Evolutionary conservation across 2,888 invertebrate genomes (phyloP).

Genomic region (Cephalotes varians): DNA sequence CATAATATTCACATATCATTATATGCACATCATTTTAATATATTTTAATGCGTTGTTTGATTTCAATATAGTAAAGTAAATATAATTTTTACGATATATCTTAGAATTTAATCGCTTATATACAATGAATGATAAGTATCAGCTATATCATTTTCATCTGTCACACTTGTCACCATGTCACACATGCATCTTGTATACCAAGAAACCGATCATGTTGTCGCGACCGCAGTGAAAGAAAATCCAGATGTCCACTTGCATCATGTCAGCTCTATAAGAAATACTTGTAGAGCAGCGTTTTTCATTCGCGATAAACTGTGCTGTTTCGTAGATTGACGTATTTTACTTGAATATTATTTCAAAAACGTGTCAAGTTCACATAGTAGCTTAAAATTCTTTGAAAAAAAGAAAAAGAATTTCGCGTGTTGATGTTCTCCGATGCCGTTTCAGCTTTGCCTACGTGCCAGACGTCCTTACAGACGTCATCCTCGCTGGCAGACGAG

Average conservation of each 20-base stretch:
- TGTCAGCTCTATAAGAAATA: constrained; percentile 45
- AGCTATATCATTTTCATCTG: constrained; percentile 14
- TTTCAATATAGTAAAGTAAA: neutral
- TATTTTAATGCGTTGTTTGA: neutral
- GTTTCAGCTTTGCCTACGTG: constrained; percentile 69
- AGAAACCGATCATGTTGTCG: constrained; percentile 52
- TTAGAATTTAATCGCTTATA: neutral
- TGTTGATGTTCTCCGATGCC: neutral
- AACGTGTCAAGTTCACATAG: neutral
- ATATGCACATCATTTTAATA: neutral
- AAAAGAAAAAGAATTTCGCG: neutral
- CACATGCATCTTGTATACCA: constrained; percentile 15
- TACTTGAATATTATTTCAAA: neutral
- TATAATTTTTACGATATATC: neutral
- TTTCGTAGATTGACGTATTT: neutral
- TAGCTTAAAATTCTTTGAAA: neutral
- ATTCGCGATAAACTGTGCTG: neutral
- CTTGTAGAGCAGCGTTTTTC: constrained; percentile 24
- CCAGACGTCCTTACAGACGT: constrained; percentile 80
- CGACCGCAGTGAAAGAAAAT: constrained; percentile 69
- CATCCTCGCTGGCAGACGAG: constrained; percentile 90
- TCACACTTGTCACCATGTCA: constrained; percentile 18
- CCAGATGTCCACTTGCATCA: constrained; percentile 59
- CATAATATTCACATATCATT: neutral
- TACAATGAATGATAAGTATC: neutral